A percentile compares a stretch with the other conserved stretches of the same genome.
These are phyloP conservation scores for Chaetoderma sp. DNA, from an alignment of 2,888 invertebrate species.

Conservation along the genomic window DNA sequence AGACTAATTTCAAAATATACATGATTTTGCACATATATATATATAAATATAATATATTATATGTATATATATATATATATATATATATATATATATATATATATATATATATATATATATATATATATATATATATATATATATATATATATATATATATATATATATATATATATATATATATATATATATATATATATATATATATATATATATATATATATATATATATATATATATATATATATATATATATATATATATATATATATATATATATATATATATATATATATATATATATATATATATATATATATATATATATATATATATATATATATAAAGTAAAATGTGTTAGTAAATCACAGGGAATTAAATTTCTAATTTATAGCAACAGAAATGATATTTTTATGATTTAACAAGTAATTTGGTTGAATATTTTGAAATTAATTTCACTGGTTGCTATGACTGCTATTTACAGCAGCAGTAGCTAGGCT, in stretches of 20 bases:
- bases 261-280: conserved; percentile 13
- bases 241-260: conserved; percentile 11
- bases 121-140: conserved; percentile 14
- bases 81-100: conserved; percentile 9
- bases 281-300: conserved; percentile 12
- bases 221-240: conserved; percentile 9
- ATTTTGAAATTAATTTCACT: no score
- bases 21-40: no score
- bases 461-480: no score
- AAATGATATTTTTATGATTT: no score
- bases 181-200: conserved; percentile 16
- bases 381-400: no score
- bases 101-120: conserved; percentile 8
- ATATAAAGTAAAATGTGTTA: no score
- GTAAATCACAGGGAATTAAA: no score
- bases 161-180: conserved; percentile 9
- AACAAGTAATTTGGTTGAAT: no score
- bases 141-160: conserved; percentile 13
- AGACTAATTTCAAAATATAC: no score
- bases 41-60: background rate
- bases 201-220: conserved; percentile 10
- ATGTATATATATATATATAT: conserved; percentile 4
- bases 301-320: conserved; percentile 12
- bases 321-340: conserved; percentile 8
- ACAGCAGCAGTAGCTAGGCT: no score